These are phyloP conservation scores for Belonocnema kinseyi DNA, from an alignment of 1,140 invertebrate genomes.

Conservation along the genomic window DNA sequence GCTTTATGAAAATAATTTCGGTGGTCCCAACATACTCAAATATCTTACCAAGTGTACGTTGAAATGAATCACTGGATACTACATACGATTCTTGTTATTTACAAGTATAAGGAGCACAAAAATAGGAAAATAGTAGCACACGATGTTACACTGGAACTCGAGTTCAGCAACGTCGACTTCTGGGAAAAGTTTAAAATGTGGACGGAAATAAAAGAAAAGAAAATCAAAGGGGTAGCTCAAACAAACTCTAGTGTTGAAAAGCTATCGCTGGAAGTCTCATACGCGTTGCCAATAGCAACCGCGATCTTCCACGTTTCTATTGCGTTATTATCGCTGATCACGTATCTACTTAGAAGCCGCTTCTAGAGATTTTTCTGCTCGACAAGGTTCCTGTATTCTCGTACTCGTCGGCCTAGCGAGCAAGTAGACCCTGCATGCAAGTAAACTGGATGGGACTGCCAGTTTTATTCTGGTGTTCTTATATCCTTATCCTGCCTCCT, in stretches of 20 bases:
- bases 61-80: no score
- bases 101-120: conserved; percentile 18
- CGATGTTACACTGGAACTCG: no score
- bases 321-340: conserved; percentile 74
- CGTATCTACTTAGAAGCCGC: conserved; percentile 74
- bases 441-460: neutral
- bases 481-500: conserved; percentile 36
- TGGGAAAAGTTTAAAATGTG: conserved; percentile 19
- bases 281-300: conserved; percentile 40
- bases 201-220: neutral
- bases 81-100: no score
- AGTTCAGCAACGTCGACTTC: neutral
- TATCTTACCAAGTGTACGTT: no score
- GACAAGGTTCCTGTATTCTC: neutral
- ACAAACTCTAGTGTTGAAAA: neutral
- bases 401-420: conserved; percentile 30
- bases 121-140: no score
- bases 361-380: conserved; percentile 47
- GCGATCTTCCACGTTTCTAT: conserved; percentile 10
- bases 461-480: neutral
- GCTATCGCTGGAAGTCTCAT: neutral
- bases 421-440: neutral
- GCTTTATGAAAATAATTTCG: neutral
- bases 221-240: conserved; percentile 1
- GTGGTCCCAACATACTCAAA: no score